Percentiles rank a stretch among this genome's conserved stretches.
phyloP scores from a whole-genome alignment of 92 coral and sea anemone genomes.

The Nematostella vectensis region DNA sequence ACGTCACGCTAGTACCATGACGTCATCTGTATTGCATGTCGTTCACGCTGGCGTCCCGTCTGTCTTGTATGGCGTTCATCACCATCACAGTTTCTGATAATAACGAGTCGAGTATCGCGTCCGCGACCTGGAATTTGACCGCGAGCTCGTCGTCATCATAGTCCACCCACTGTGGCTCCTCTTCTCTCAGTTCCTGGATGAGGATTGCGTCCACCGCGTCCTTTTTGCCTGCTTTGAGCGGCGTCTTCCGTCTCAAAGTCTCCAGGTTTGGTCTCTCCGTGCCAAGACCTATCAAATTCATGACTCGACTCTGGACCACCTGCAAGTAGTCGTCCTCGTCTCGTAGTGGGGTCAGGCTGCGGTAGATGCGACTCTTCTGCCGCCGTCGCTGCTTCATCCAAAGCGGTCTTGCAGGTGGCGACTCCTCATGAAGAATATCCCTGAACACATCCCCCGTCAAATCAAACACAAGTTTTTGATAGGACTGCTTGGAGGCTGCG shows the following conservation, averaged over 20 bases:
- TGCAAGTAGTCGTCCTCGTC: slow-evolving; percentile 62
- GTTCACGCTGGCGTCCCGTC: no score
- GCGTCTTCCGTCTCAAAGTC: slow-evolving; percentile 88
- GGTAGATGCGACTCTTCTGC: slow-evolving; percentile 74
- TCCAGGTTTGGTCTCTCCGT: slow-evolving; percentile 81
- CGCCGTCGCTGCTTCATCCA: slow-evolving; percentile 93
- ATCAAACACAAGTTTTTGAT: slow-evolving; percentile 71
- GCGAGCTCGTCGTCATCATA: slow-evolving; percentile 93
- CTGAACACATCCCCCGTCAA: slow-evolving; percentile 77
- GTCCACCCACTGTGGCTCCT: slow-evolving; percentile 95
- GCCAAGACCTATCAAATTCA: slow-evolving; percentile 81
- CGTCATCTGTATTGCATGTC: no score
- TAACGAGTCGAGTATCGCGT: slow-evolving; percentile 82
- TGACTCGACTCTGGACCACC: slow-evolving; percentile 69
- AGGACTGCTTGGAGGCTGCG: slow-evolving; percentile 58
- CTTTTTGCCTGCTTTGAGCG: slow-evolving; percentile 86
- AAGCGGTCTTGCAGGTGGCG: slow-evolving; percentile 58
- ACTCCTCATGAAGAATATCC: slow-evolving; percentile 64
- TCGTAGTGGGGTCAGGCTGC: slow-evolving; percentile 45
- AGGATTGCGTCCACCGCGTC: slow-evolving; percentile 94
- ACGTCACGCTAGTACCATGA: no score
- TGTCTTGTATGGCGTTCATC: slow-evolving; percentile 74
- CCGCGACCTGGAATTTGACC: slow-evolving; percentile 97
- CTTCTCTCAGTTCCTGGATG: slow-evolving; percentile 92
- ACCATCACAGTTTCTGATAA: slow-evolving; percentile 90